phyloP scores from a whole-genome alignment of 2,113 vertebrate genomes.

The Anoplopoma fimbria region DNA sequence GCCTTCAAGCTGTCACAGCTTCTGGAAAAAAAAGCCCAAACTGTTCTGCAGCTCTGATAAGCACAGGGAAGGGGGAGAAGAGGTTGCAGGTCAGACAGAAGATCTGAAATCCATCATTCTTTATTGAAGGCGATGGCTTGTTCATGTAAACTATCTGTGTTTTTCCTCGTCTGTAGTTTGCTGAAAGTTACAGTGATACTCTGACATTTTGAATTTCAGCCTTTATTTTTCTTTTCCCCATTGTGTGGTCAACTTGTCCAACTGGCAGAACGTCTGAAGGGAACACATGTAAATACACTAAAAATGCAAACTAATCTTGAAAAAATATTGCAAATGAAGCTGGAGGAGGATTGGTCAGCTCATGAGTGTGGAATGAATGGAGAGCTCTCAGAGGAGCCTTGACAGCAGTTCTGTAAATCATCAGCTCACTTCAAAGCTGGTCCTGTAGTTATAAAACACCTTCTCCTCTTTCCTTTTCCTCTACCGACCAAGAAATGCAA shows the following conservation, averaged over 20 bases:
- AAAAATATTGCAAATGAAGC: conserved; percentile 53
- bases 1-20: conserved; percentile 26
- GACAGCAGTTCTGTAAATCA: conserved; percentile 39
- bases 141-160: neutral
- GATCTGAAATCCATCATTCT: conserved; percentile 43
- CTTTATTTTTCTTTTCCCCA: neutral
- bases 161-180: neutral
- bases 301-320: conserved; percentile 34
- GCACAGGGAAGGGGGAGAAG: neutral
- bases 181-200: conserved; percentile 7
- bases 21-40: conserved; percentile 5
- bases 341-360: conserved; percentile 14
- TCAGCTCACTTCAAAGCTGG: conserved; percentile 43
- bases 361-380: conserved; percentile 1
- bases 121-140: conserved; percentile 10
- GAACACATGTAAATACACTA: conserved; percentile 23
- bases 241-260: conserved; percentile 5
- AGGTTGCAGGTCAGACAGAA: neutral
- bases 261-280: neutral
- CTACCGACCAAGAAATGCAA: conserved; percentile 2
- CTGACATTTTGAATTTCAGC: conserved; percentile 2
- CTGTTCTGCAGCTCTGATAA: conserved; percentile 23
- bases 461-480: conserved; percentile 35
- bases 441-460: conserved; percentile 21
- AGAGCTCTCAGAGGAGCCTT: neutral